A percentile compares a stretch with the other conserved stretches of the same genome.
Evolutionary conservation across 1,140 invertebrate genomes (phyloP).

Genomic region (Centruroides vittatus): DNA sequence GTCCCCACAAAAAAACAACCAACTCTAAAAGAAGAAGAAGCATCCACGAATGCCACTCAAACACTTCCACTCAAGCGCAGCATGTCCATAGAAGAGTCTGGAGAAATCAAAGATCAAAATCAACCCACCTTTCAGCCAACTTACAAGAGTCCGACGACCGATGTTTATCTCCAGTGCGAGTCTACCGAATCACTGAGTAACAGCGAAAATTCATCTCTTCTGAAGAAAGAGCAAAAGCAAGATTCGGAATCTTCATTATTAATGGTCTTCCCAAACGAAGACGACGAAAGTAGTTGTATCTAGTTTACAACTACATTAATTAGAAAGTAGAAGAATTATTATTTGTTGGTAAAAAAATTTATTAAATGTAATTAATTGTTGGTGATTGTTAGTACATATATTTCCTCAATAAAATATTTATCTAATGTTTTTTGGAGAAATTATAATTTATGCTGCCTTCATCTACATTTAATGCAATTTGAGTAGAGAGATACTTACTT

Average conservation of each 20-base stretch:
- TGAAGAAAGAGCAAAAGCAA: conserved; percentile 3
- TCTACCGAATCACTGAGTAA: conserved; percentile 7
- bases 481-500: no score
- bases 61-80: conserved; percentile 2
- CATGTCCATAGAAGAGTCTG: not conserved
- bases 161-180: not conserved
- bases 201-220: conserved; percentile 6
- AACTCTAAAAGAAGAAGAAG: conserved; percentile 4
- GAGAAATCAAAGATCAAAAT: not conserved
- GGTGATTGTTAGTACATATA: no score
- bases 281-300: conserved; percentile 9
- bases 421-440: no score
- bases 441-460: no score
- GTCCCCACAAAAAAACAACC: conserved; percentile 4
- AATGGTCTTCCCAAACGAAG: conserved; percentile 9
- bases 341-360: no score
- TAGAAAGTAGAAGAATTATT: no score
- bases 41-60: not conserved
- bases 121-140: conserved; percentile 7
- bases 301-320: not conserved
- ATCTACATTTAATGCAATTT: no score
- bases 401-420: no score
- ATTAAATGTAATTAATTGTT: no score
- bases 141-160: not conserved
- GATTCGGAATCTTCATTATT: conserved; percentile 6